Base-by-base conservation (phyloP, 2,888 invertebrate species). In the Dryocosmus kuriphilus region DNA sequence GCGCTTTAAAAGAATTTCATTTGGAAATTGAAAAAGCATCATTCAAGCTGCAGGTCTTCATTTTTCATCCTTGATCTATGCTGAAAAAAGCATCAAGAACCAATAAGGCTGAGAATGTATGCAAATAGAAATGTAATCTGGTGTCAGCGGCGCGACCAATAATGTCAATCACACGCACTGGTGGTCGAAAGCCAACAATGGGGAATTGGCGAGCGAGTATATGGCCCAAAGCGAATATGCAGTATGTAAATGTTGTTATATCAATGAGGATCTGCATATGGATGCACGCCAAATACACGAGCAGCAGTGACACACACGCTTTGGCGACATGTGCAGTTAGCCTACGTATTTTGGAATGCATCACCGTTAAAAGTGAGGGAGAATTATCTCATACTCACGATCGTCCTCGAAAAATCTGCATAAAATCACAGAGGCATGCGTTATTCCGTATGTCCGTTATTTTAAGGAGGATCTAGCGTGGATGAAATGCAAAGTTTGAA, bases 211-310 rank as follows among this genome's bases (percentile, higher is more conserved):
- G 85, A 87, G 86, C 85, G 88, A 88, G 88, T 90, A 88, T 89
- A 88, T 86, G 88, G 89, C 89, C 88, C 88, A 88, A 85, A 88
- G 90, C 90, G 90, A 90, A 90, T 91, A 91, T 91, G 90, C 91
- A 91, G 90, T 91, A 90, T 91, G 91, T 91, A 91, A 91, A 91
- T 91, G 90, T 91, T 91, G 91, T 91, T 91, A 91, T 91, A 91
- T 91, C 90, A 89, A 89, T 89, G 88, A 86, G 89, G 89, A 91
- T 91, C 91, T 91, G 90, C 91, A 91, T 91, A 91, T 91, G 91
- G 91, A 91, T 91, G 90, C 90, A 88, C 82, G 80, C 81, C 84
- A 85, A 88, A 88, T 88, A 88, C 86, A 81, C 81, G 79, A 84
- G 84, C 85, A 84, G 85, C 84, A 86, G 84, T 86, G 89, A 89